Evolutionary conservation across 2,113 vertebrate species (phyloP).

Genomic region (Alethe castanea): DNA sequence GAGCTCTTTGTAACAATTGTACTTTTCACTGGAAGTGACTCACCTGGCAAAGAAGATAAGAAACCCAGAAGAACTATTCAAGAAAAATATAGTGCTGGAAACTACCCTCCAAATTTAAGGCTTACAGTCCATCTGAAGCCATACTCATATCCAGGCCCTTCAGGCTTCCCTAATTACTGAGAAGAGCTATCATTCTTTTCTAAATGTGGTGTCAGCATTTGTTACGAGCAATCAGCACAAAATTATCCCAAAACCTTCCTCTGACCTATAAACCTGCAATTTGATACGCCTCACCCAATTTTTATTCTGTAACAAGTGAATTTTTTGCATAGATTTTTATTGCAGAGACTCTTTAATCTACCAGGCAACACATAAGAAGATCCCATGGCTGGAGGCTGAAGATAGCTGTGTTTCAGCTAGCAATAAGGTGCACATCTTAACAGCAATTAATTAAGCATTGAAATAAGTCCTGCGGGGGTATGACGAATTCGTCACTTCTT

Average conservation of each 20-base stretch:
- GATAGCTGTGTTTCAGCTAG: background rate
- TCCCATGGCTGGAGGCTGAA: constrained; percentile 33
- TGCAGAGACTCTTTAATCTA: background rate
- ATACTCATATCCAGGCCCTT: background rate
- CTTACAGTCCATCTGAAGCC: background rate
- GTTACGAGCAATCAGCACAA: background rate
- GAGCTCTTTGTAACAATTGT: background rate
- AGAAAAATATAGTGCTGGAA: background rate
- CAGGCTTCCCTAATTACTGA: background rate
- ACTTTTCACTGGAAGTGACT: constrained; percentile 39
- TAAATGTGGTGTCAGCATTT: constrained; percentile 20
- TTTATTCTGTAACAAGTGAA: background rate
- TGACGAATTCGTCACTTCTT: background rate
- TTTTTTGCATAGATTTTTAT: background rate
- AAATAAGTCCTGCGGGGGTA: background rate
- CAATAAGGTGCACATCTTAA: background rate
- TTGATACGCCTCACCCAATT: background rate
- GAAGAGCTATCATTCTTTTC: constrained; percentile 9
- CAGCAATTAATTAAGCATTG: constrained; percentile 7
- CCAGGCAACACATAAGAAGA: background rate
- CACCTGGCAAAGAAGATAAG: constrained; percentile 48
- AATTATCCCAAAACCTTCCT: constrained; percentile 14
- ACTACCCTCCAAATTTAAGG: background rate
- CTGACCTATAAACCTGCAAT: constrained; percentile 48
- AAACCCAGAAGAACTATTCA: background rate